These are phyloP conservation scores for Cossypha polioptera DNA, from an alignment of 2,797 vertebrate genomes.

Conservation along the genomic window DNA sequence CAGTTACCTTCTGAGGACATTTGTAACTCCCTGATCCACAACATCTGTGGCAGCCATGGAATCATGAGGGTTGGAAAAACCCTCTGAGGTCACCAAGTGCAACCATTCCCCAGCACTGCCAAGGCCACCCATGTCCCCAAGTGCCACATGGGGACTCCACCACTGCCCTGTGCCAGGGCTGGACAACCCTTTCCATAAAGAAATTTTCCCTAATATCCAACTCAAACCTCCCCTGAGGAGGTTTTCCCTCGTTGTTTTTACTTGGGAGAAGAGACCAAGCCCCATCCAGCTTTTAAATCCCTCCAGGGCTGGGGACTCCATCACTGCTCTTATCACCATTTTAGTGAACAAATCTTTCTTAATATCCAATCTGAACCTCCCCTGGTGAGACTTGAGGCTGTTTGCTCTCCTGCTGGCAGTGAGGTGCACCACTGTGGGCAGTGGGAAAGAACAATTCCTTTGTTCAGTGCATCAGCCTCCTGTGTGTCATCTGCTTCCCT, in stretches of 20 bases:
- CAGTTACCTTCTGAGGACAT: neutral
- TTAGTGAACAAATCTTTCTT: neutral
- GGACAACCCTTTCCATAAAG: fast-evolving
- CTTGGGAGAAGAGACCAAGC: no score
- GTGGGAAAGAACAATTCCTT: neutral
- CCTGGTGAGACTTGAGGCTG: neutral
- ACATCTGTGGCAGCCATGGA: neutral
- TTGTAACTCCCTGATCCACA: neutral
- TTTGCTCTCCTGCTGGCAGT: neutral
- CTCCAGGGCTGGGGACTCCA: neutral
- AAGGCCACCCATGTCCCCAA: neutral
- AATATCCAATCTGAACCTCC: neutral
- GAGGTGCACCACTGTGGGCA: neutral
- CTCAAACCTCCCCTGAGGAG: no score
- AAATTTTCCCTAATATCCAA: fast-evolving
- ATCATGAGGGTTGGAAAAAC: neutral
- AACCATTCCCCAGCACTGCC: neutral
- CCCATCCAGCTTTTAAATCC: no score
- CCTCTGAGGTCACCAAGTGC: neutral
- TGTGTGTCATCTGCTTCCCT: neutral
- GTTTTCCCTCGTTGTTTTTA: no score
- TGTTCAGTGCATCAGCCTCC: neutral
- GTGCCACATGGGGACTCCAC: neutral
- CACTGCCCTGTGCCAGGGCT: neutral
- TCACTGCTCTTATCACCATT: neutral